A percentile compares a stretch with the other conserved stretches of the same genome.
Conservation (phyloP, 2,113 vertebrate genomes). For the Agapornis roseicollis region DNA sequence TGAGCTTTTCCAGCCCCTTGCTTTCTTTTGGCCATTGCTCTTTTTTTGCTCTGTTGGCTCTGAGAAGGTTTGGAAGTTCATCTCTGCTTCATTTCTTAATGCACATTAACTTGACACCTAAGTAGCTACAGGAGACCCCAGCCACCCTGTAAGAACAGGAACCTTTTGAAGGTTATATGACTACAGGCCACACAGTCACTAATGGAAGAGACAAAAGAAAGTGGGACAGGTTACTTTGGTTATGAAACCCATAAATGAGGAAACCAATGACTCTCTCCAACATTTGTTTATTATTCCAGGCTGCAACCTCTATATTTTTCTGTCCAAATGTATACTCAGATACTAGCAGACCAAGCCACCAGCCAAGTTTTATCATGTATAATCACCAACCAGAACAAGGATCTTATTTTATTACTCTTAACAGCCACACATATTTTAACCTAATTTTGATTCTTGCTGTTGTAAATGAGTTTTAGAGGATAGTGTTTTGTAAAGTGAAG, state of each 20-base stretch:
- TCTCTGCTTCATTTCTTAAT: not conserved
- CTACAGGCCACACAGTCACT: rapidly evolving
- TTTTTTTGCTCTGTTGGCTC: not conserved
- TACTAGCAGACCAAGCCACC: not conserved
- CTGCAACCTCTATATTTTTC: not conserved
- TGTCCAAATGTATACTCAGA: not conserved
- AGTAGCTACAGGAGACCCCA: not conserved
- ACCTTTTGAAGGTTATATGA: not conserved
- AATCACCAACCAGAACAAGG: not conserved
- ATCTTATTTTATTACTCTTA: slow-evolving; percentile 29
- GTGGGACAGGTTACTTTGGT: not conserved
- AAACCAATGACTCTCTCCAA: not conserved
- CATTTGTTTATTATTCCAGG: not conserved
- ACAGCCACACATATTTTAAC: slow-evolving; percentile 22
- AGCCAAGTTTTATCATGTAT: not conserved
- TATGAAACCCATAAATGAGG: not conserved
- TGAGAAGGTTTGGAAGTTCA: not conserved
- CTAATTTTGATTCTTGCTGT: not conserved
- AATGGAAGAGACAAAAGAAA: not conserved
- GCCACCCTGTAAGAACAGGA: not conserved
- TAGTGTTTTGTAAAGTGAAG: slow-evolving; percentile 21
- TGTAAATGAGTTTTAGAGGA: slow-evolving; percentile 22
- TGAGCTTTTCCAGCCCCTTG: not conserved
- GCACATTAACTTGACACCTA: not conserved
- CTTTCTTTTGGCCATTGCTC: not conserved